Percentiles rank a stretch among this genome's conserved stretches.
These are phyloP conservation scores for Loriculus beryllinus DNA, from an alignment of 2,797 vertebrate species.

Conservation along the genomic window DNA sequence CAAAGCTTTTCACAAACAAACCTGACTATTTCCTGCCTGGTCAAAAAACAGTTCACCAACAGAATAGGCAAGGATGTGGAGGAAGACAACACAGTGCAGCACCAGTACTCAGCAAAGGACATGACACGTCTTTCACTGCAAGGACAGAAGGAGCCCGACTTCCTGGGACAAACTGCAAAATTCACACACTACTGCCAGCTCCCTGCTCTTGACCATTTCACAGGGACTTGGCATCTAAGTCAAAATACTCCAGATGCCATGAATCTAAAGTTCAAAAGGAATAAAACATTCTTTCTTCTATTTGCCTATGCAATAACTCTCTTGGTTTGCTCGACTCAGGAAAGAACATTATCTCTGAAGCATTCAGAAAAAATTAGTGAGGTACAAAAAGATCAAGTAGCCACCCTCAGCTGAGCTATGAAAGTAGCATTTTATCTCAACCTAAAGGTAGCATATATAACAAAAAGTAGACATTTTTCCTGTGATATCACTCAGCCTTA, in stretches of 20 bases:
- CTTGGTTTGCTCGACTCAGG: not conserved
- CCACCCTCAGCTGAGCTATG: not conserved
- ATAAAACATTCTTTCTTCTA: not conserved
- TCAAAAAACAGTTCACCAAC: not conserved
- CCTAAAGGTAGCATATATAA: constrained; percentile 7
- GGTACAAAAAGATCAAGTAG: constrained; percentile 13
- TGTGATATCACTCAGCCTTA: constrained; percentile 13
- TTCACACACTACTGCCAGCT: not conserved
- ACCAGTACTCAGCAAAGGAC: rapidly evolving
- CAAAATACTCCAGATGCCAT: not conserved
- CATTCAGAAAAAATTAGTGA: constrained; percentile 11
- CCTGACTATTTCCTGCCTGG: not conserved
- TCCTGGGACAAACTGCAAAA: not conserved
- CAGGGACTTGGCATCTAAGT: not conserved
- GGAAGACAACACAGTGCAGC: not conserved
- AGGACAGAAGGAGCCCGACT: not conserved
- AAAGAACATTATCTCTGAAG: constrained; percentile 1
- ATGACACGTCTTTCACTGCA: not conserved
- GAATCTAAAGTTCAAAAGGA: not conserved
- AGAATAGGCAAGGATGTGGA: not conserved
- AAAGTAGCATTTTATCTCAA: constrained; percentile 29
- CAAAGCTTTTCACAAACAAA: not conserved
- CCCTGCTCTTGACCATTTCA: not conserved
- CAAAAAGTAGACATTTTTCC: not conserved
- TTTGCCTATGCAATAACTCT: not conserved